Evolutionary conservation across 2,797 vertebrate genomes (phyloP), one percentile per base, ranked within the genome.

Genomic region (Leptatherina wallacei): DNA sequence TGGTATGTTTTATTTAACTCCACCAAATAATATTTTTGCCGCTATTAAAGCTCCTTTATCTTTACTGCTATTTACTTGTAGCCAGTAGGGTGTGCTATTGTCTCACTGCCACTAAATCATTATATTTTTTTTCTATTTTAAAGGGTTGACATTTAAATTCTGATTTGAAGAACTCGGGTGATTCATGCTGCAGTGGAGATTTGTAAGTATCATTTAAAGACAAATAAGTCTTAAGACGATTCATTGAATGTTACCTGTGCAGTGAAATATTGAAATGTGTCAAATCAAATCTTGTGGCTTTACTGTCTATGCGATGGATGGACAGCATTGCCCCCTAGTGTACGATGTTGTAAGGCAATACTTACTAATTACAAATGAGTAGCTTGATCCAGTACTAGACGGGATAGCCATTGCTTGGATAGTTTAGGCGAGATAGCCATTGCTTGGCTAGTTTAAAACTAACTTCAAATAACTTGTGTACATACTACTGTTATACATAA

Each of bases 61-160:
- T 52, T 76, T 62, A 61, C 75, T 75, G 84, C 65, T 8, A 54
- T 30, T 73, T 67, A 59, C 22, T 16, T 65, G 27, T 60, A 29
- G 49, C 85, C 91, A 93, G 81, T 90, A 91, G 92, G 87, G 83
- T 64, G 88, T 91, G 91, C 88, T 93, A 71, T 84, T 89, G 29
- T 69, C 55, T 56, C 61, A 24, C 20, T 55, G 74, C 16, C 29
- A 76, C 65, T 84, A 11, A 89, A 68, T 67, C 2, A 40, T 71
- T 40, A 49, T 64, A 81, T 85, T 71, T 77, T 67, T 82, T 85
- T 72, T 78, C 13, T 85, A 1, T 90, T 89, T 91, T 76, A 40
- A 86, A 92, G 92, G 91, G 73, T 65, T 85, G 63, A 75, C 61
- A 29, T 68, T 63, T 66, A 74, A 61, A 65, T 51, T 40, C 20